Base-by-base conservation (phyloP, 2,113 vertebrate genomes). In the Heteronetta atricapilla region DNA sequence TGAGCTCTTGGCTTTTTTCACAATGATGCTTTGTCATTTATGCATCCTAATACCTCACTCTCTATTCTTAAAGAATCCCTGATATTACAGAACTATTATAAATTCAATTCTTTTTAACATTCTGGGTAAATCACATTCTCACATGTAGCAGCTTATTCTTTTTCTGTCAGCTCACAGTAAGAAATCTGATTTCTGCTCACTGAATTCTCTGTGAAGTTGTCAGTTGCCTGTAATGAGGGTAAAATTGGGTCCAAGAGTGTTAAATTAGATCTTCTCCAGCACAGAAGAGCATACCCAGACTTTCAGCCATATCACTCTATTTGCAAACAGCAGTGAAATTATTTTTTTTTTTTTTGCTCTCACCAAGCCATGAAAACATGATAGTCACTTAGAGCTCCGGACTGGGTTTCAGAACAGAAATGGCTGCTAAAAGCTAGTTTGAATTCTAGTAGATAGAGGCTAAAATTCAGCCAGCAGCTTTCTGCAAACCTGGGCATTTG, bases 311-410 rank as follows among this genome's bases (percentile, higher is more conserved):
- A 68, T 48, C 23, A 17, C 26, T 70, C 46, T 70, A 38, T 90
- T 91, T 90, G 56, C 79, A 91, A 83, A 88, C 91, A 89, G 25
- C 68, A 76, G 21, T 72, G 66, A 94, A 78, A 88, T 81, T 94
- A 42, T 58, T 86, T 44, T 52, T 38, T 38, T 56, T 46, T 53
- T 38, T 38, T 56, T 46, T 53, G 28, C 17, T 88, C 79, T 94
- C 52, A 34, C 64, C 86, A 69, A 95, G 48, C 80, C 53, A 13
- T 53, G 82, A 86, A 38, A 90, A 68, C 33, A 16, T 40, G 53
- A 58, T 40, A 77, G 52, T 60, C 74, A 89, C 55, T 69, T 55
- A 55, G 70, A 94, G 4, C 21, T 91, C 16, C 11, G 67, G 75
- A 70, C 8, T 83, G 22, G 64, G 79, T 82, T 92, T 90, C 86